Base-by-base conservation (phyloP, 2,888 invertebrate species). In the Microplitis deprimator region DNA sequence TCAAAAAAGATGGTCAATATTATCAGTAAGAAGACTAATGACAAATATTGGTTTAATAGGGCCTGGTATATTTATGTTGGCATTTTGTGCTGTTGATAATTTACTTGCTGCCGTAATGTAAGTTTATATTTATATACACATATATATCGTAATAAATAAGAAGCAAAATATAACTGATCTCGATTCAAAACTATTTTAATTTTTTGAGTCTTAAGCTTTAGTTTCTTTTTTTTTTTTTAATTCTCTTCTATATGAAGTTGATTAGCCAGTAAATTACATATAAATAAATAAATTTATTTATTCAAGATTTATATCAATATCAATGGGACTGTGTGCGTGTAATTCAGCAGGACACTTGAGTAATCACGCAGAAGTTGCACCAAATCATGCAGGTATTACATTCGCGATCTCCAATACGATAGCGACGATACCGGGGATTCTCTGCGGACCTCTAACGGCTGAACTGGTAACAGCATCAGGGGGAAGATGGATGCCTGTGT, bases 291-390 rank as follows among this genome's bases (percentile, higher is more conserved):
- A 29, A 29, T 29, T 29, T 29, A 29, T 50, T 50, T 50, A 10
- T 8, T 50, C 13, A 13, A 93, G 93, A 80, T 92, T 94, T 85
- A 93, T 95, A 29, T 94, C 94, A 29, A 92, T 95, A 84, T 94
- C 94, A 0, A 94, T 95, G 93, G 94, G 94, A 6, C 89, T 95
- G 78, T 94, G 94, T 87, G 94, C 95, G 0, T 94, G 94, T 85
- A 95, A 95, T 87, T 94, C 94, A 59, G 93, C 94, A 13, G 95
- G 95, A 16, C 95, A 95, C 88, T 90, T 95, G 59, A 94, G 94
- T 85, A 95, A 95, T 87, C 95, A 95, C 87, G 94, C 94, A 5
- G 95, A 95, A 85, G 92, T 95, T 39, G 95, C 95, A 0, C 95
- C 95, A 0, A 94, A 94, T 89, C 93, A 95, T 89, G 94, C 95